phyloP scores from a whole-genome alignment of 2,888 invertebrate species.

The Stenodema calcarata region DNA sequence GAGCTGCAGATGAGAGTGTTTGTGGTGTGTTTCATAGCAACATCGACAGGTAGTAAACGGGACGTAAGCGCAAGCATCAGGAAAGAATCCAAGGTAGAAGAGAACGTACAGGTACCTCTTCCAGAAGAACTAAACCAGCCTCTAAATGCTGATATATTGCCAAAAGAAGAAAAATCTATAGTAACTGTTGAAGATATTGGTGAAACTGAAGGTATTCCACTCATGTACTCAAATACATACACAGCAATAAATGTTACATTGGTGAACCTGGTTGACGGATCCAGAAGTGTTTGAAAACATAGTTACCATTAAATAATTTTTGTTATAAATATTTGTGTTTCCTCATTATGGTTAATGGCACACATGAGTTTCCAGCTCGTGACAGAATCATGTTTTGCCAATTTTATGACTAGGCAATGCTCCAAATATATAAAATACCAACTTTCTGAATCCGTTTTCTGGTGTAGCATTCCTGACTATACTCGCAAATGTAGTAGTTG shows the following conservation, averaged over 20 bases:
- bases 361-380: no score
- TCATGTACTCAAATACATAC: background rate
- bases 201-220: constrained; percentile 24
- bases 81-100: constrained; percentile 26
- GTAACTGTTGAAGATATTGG: constrained; percentile 5
- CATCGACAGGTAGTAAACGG: constrained; percentile 22
- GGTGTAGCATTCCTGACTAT: no score
- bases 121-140: constrained; percentile 4
- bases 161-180: constrained; percentile 17
- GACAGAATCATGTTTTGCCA: no score
- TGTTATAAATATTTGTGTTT: no score
- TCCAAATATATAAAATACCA: no score
- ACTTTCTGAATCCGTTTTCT: no score
- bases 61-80: background rate
- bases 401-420: no score
- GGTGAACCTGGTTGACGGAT: background rate
- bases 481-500: no score
- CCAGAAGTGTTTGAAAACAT: no score
- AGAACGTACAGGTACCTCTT: background rate
- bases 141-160: background rate
- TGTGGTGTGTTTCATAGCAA: constrained; percentile 45
- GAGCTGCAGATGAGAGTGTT: constrained; percentile 40
- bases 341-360: no score
- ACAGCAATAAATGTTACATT: background rate
- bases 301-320: no score